Conservation (phyloP, 2,113 vertebrate species). For the Burhinus oedicnemus region DNA sequence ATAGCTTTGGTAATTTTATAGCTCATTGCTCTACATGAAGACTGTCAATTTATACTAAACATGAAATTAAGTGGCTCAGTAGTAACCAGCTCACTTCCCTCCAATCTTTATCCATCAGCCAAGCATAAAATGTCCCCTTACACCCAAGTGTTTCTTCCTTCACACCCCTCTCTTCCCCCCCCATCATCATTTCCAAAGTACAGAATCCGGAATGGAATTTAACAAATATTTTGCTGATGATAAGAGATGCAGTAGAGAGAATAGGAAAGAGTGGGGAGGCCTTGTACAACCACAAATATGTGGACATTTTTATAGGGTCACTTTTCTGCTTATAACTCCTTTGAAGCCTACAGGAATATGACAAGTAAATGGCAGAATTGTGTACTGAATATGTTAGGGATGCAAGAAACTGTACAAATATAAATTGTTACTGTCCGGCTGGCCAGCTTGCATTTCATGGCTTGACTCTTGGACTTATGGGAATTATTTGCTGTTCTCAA, state of each 20-base stretch:
- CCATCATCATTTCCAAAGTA: neutral
- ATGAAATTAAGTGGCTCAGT: neutral
- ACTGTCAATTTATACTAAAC: neutral
- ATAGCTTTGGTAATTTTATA: neutral
- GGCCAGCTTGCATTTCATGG: constrained; percentile 39
- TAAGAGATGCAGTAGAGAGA: neutral
- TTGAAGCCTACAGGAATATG: constrained; percentile 38
- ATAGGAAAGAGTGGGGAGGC: neutral
- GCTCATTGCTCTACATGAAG: neutral
- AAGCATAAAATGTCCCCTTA: neutral
- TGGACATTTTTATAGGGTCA: constrained; percentile 21
- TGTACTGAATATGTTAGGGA: neutral
- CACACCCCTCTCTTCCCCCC: neutral
- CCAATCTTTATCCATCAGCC: neutral
- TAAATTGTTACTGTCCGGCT: constrained; percentile 39
- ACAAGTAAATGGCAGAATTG: neutral
- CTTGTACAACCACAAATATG: neutral
- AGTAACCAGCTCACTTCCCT: neutral
- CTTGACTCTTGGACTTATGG: neutral
- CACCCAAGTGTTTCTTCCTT: neutral
- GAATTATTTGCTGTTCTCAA: constrained; percentile 45
- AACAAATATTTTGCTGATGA: neutral
- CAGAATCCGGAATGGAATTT: neutral
- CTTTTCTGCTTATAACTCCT: constrained; percentile 6
- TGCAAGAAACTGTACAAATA: neutral